phyloP scores from a whole-genome alignment of 2,888 invertebrate species.

The Harpagoxenus sublaevis region DNA sequence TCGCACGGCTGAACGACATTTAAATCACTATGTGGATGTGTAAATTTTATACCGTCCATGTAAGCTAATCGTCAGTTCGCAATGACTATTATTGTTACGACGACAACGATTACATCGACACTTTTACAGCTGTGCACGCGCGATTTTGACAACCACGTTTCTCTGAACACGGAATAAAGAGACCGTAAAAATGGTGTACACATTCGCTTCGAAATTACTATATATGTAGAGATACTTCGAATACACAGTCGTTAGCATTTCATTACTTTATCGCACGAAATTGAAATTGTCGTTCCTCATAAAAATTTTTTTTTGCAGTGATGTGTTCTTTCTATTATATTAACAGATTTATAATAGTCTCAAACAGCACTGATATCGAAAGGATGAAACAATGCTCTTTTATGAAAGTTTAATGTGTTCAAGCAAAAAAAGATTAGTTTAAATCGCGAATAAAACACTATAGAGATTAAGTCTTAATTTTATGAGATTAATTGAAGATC shows the following conservation, averaged over 20 bases:
- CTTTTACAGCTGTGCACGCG: slow-evolving; percentile 62
- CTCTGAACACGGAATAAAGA: slow-evolving; percentile 59
- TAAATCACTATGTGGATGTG: slow-evolving; percentile 63
- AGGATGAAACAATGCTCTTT: neutral
- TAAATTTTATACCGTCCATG: slow-evolving; percentile 66
- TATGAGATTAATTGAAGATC: too few species aligned
- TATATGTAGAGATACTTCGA: neutral
- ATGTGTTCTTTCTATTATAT: neutral
- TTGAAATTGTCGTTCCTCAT: neutral
- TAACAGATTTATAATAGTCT: neutral
- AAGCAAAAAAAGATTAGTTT: neutral
- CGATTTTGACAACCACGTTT: slow-evolving; percentile 61
- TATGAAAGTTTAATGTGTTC: neutral
- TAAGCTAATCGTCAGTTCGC: slow-evolving; percentile 62
- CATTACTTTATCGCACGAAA: slow-evolving; percentile 10
- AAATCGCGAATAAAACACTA: neutral
- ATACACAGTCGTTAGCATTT: neutral
- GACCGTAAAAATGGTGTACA: slow-evolving; percentile 56
- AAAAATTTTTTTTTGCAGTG: neutral
- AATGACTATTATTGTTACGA: slow-evolving; percentile 64
- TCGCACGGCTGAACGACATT: slow-evolving; percentile 47
- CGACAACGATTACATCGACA: slow-evolving; percentile 56
- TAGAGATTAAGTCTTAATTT: neutral
- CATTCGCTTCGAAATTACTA: slow-evolving; percentile 54
- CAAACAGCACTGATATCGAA: neutral